Conservation (phyloP, 64 coral and sea anemone species). For the Hydrozoanthus tunicans region DNA sequence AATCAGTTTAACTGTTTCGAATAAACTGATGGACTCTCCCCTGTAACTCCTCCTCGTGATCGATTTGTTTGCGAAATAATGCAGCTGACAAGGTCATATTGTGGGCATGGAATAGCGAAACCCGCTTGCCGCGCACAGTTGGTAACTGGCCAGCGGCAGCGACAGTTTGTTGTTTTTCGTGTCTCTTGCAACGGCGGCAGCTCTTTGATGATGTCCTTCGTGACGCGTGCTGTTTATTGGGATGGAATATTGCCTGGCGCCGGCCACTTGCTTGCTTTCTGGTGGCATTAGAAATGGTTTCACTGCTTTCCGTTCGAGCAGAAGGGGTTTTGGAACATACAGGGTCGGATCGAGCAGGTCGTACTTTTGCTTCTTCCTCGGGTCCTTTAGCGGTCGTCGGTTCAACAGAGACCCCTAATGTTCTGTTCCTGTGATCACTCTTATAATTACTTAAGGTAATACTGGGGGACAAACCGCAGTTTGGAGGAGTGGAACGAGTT, state of each 20-base stretch:
- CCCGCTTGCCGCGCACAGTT: constrained; percentile 29
- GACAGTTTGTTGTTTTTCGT: constrained; percentile 3
- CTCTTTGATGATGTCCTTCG: neutral
- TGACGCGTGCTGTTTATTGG: neutral
- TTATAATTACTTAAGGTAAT: neutral
- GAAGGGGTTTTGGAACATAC: neutral
- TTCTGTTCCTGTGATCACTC: neutral
- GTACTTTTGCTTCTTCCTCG: neutral
- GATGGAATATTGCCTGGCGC: constrained; percentile 17
- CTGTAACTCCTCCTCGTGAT: neutral
- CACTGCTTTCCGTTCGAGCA: neutral
- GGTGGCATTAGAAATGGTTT: neutral
- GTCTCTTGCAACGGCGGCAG: constrained; percentile 27
- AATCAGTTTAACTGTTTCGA: neutral
- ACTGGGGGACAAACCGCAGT: neutral
- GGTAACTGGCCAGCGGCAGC: neutral
- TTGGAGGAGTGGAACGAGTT: neutral
- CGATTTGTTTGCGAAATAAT: neutral
- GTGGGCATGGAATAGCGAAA: constrained; percentile 11
- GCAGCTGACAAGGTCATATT: constrained; percentile 18
- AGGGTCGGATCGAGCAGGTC: neutral
- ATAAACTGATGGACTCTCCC: constrained; percentile 29
- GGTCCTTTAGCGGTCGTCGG: neutral
- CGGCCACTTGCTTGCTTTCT: constrained; percentile 1
- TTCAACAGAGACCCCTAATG: neutral